Evolutionary conservation across 2,888 invertebrate genomes (phyloP).

Genomic region (Anticlea derivata): DNA sequence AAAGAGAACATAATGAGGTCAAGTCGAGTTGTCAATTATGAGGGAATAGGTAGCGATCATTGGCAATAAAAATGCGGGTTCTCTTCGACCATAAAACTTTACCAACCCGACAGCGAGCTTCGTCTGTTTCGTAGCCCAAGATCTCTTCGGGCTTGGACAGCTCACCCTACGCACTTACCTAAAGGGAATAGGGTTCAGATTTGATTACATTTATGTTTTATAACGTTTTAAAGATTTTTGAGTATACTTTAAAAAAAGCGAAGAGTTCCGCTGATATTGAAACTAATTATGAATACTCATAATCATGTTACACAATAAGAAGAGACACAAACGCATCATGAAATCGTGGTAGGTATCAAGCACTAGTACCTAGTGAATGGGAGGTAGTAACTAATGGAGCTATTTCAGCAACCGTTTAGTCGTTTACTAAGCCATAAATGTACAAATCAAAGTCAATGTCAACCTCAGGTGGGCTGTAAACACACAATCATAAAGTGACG

Average conservation of each 20-base stretch:
- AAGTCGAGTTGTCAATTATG: constrained; percentile 80
- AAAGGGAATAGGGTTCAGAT: constrained; percentile 55
- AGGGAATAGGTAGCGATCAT: constrained; percentile 81
- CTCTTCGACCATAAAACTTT: constrained; percentile 75
- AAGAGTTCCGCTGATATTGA: constrained; percentile 29
- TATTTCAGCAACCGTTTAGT: constrained; percentile 65
- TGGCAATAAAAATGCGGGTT: constrained; percentile 79
- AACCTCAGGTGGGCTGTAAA: constrained; percentile 80
- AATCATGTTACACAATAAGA: constrained; percentile 11
- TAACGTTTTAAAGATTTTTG: constrained; percentile 1
- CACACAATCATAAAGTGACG: constrained; percentile 82
- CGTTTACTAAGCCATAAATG: constrained; percentile 76
- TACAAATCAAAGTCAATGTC: constrained; percentile 83
- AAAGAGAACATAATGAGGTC: constrained; percentile 77
- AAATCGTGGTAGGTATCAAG: constrained; percentile 37
- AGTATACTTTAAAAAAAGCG: constrained; percentile 24
- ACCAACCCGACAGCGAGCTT: constrained; percentile 73
- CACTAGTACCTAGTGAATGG: constrained; percentile 30
- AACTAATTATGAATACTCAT: constrained; percentile 24
- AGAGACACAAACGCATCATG: constrained; percentile 21
- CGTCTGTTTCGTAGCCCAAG: constrained; percentile 58
- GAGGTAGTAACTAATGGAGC: constrained; percentile 46
- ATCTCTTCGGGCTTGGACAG: constrained; percentile 34
- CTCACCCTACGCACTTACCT: constrained; percentile 38
- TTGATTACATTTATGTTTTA: constrained; percentile 30